phyloP scores from a whole-genome alignment of 2,113 vertebrate species.

The Castor canadensis region DNA sequence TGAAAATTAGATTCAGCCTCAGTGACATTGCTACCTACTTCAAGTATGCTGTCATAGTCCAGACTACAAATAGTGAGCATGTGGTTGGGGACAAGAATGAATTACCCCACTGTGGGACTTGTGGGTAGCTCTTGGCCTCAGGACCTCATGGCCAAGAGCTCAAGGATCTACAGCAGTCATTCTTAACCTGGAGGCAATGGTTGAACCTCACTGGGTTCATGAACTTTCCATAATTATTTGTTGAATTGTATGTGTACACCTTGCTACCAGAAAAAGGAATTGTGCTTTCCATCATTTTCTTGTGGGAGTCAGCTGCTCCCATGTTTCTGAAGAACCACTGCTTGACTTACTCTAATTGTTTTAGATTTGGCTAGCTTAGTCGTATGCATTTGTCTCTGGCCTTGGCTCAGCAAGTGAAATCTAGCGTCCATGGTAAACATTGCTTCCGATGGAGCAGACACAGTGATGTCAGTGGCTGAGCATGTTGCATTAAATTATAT shows the following conservation, averaged over 20 bases:
- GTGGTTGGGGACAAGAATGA: not conserved
- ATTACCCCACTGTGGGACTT: too few relatives aligned
- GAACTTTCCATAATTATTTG: not conserved
- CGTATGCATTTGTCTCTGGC: not conserved
- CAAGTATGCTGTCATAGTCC: not conserved
- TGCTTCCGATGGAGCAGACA: conserved; percentile 22
- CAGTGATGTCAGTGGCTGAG: conserved; percentile 66
- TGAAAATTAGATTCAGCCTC: not conserved
- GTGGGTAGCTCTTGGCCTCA: not conserved
- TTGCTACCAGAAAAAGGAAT: not conserved
- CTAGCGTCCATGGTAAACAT: conserved; percentile 35
- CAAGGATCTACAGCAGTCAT: not conserved
- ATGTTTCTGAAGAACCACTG: not conserved
- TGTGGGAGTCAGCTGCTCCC: not conserved
- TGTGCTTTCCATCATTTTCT: not conserved
- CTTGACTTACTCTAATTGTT: not conserved
- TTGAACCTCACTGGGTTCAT: not conserved
- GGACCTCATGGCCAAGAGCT: rapidly evolving
- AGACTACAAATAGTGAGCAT: not conserved
- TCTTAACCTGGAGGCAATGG: not conserved
- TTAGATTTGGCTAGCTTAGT: not conserved
- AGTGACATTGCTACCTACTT: not conserved
- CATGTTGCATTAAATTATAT: conserved; percentile 57
- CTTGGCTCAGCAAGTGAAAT: not conserved
- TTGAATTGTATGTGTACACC: not conserved